Conservation (phyloP, 1,140 invertebrate genomes). For the Acyrthosiphon pisum region DNA sequence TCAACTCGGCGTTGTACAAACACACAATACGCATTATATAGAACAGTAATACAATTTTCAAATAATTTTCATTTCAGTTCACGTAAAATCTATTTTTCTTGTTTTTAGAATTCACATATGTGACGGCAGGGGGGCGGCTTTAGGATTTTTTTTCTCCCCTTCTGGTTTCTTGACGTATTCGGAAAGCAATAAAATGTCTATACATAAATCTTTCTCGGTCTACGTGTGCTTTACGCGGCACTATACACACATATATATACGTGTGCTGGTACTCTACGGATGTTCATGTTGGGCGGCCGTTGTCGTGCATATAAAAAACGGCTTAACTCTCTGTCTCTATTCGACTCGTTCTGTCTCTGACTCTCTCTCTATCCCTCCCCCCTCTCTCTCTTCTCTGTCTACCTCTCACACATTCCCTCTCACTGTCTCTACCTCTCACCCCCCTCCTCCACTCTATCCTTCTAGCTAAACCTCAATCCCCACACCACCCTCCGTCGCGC, state of each 20-base stretch:
- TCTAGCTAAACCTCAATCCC: not conserved
- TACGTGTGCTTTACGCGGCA: not conserved
- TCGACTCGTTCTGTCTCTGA: not conserved
- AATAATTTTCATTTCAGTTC: conserved; percentile 41
- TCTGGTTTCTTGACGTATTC: not conserved
- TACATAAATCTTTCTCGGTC: conserved; percentile 44
- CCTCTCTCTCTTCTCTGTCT: not conserved
- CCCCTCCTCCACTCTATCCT: not conserved
- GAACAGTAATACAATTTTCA: not conserved
- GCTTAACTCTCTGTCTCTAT: not conserved
- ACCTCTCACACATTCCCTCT: not conserved
- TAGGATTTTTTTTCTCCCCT: not conserved
- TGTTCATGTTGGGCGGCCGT: conserved; percentile 23
- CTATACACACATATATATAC: not conserved
- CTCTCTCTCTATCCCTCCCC: not conserved
- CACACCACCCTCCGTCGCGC: not conserved
- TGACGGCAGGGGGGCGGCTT: not conserved
- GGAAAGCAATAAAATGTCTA: conserved; percentile 41
- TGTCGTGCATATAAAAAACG: conserved; percentile 38
- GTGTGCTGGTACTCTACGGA: not conserved
- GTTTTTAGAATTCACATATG: conserved; percentile 37
- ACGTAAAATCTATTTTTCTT: conserved; percentile 52
- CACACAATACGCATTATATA: not conserved
- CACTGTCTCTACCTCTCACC: not conserved
- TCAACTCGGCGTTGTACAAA: not conserved